These are phyloP conservation scores for Phymastichus coffea DNA, from an alignment of 1,140 invertebrate species.

Conservation along the genomic window DNA sequence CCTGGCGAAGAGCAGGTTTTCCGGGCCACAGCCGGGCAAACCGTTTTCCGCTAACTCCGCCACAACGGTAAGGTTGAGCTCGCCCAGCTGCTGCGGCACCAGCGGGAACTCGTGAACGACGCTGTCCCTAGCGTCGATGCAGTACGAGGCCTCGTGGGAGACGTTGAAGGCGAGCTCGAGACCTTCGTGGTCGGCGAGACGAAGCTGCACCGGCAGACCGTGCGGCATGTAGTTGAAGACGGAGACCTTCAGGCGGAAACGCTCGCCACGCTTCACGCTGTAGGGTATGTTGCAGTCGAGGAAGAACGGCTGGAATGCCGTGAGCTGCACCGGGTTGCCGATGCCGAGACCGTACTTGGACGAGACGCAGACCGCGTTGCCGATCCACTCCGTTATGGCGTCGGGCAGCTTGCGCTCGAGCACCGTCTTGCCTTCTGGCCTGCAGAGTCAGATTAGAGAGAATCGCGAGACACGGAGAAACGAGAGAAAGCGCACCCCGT, in stretches of 20 bases:
- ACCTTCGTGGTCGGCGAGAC: constrained; percentile 46
- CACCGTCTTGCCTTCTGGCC: constrained; percentile 56
- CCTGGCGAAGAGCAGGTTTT: constrained; percentile 54
- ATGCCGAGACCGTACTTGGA: constrained; percentile 65
- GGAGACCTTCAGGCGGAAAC: constrained; percentile 66
- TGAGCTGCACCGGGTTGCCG: constrained; percentile 58
- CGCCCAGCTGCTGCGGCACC: constrained; percentile 56
- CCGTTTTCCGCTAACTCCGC: constrained; percentile 56
- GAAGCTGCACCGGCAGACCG: constrained; percentile 61
- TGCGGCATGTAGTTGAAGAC: constrained; percentile 73
- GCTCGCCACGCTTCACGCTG: constrained; percentile 70
- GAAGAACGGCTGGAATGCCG: constrained; percentile 74
- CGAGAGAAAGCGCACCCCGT: constrained; percentile 54
- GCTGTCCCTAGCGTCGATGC: constrained; percentile 51
- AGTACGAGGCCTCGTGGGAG: constrained; percentile 41
- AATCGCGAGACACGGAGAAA: neutral
- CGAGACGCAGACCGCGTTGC: constrained; percentile 69
- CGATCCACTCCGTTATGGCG: constrained; percentile 75
- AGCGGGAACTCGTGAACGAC: constrained; percentile 57
- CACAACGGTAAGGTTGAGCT: constrained; percentile 63
- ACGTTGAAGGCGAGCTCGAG: constrained; percentile 49
- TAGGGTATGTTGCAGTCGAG: constrained; percentile 70
- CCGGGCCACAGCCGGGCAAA: constrained; percentile 55
- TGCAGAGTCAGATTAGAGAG: constrained; percentile 35
- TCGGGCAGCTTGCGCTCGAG: constrained; percentile 64